Conservation (phyloP, 2,888 invertebrate species). For the Syrista parreyssii region DNA sequence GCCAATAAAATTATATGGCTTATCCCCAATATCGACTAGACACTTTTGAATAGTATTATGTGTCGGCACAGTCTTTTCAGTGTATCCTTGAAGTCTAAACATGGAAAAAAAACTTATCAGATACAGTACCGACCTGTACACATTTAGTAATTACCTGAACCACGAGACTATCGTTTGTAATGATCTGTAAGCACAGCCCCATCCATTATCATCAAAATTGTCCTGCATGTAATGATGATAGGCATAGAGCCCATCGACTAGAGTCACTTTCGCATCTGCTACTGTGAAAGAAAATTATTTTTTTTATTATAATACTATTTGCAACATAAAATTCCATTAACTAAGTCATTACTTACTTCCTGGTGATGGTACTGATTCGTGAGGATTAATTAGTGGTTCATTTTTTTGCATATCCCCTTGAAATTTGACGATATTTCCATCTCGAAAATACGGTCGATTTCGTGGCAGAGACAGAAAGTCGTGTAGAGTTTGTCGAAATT, state of each 20-base stretch:
- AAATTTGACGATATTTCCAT: constrained; percentile 75
- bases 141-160: constrained; percentile 73
- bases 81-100: constrained; percentile 82
- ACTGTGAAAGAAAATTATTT: constrained; percentile 33
- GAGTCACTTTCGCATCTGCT: constrained; percentile 67
- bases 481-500: constrained; percentile 77
- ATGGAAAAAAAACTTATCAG: neutral
- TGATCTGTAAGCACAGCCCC: constrained; percentile 99
- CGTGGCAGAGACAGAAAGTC: constrained; percentile 76
- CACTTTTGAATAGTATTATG: constrained; percentile 93
- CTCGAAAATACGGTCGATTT: constrained; percentile 80
- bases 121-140: neutral
- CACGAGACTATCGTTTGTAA: constrained; percentile 97
- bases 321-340: constrained; percentile 5
- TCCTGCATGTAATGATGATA: constrained; percentile 99
- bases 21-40: constrained; percentile 94
- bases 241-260: constrained; percentile 87
- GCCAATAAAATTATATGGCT: constrained; percentile 86
- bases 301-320: constrained; percentile 6
- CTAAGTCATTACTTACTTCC: constrained; percentile 43
- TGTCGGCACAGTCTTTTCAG: constrained; percentile 79
- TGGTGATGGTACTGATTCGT: constrained; percentile 69
- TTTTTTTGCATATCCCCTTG: constrained; percentile 65
- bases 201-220: constrained; percentile 93
- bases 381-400: constrained; percentile 78